A percentile compares a stretch with the other conserved stretches of the same genome.
phyloP scores from a whole-genome alignment of 2,797 vertebrate genomes.

The Onychomys torridus region DNA sequence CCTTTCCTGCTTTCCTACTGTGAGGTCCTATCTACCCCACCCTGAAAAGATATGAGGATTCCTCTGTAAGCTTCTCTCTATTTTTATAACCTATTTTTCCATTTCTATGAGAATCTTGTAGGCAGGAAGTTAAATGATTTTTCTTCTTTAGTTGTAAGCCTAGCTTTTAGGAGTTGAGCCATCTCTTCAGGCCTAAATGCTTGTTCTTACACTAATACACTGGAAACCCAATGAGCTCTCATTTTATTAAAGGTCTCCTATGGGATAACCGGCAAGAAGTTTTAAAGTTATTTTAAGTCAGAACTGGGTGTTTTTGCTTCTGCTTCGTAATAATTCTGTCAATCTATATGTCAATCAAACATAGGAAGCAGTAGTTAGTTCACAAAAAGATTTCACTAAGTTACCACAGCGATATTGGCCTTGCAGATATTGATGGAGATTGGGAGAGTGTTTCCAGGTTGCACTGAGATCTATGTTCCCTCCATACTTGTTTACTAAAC shows the following conservation, averaged over 20 bases:
- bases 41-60: not conserved
- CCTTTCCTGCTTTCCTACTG: not conserved
- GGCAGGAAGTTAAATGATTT: not conserved
- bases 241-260: conserved; percentile 52
- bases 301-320: conserved; percentile 28
- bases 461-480: not conserved
- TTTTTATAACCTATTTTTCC: conserved; percentile 16
- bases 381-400: conserved; percentile 3
- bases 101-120: conserved; percentile 43
- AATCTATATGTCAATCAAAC: not conserved
- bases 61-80: not conserved
- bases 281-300: not conserved
- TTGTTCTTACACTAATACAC: not conserved
- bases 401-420: not conserved
- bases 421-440: not conserved
- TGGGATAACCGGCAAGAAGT: not conserved
- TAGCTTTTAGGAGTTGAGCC: not conserved
- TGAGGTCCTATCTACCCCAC: not conserved
- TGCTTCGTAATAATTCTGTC: conserved; percentile 46
- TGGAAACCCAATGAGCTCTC: conserved; percentile 9
- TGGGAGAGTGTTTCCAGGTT: not conserved
- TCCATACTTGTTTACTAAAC: not conserved
- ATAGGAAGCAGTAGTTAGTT: conserved; percentile 53
- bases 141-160: not conserved
- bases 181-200: not conserved